Evolutionary conservation across 2,888 invertebrate genomes (phyloP).

Genomic region (Adela reaumurella): DNA sequence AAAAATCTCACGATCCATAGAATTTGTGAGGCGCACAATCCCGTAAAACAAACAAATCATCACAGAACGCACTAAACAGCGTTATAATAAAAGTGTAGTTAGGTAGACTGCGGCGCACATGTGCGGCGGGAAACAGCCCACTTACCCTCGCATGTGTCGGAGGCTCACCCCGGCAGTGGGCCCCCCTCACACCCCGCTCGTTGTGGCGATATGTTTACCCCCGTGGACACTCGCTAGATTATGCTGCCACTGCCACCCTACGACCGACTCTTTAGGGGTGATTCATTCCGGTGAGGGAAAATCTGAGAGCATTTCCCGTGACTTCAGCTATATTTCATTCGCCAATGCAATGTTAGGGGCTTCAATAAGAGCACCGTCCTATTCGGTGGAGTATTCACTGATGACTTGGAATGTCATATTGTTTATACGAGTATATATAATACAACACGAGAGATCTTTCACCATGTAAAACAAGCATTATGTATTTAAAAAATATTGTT

Average conservation of each 20-base stretch:
- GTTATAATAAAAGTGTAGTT: not conserved
- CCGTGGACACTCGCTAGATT: conserved; percentile 48
- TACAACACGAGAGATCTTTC: too few relatives aligned
- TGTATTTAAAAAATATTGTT: too few relatives aligned
- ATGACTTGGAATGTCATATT: too few relatives aligned
- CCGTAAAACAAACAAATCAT: not conserved
- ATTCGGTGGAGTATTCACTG: too few relatives aligned
- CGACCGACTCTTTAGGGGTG: conserved; percentile 52
- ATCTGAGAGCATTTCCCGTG: not conserved
- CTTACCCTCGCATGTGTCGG: conserved; percentile 34
- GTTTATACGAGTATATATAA: too few relatives aligned
- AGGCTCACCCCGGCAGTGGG: conserved; percentile 6
- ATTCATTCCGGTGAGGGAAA: conserved; percentile 29
- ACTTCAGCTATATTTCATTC: not conserved
- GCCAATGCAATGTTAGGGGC: too few relatives aligned
- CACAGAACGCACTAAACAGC: not conserved
- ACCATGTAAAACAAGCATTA: too few relatives aligned
- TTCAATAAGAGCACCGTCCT: too few relatives aligned
- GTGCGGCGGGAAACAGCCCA: conserved; percentile 19
- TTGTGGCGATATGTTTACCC: conserved; percentile 48
- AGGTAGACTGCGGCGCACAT: not conserved
- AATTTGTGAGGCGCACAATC: not conserved
- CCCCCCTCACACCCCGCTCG: conserved; percentile 19
- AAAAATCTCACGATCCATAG: too few relatives aligned
- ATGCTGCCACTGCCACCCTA: conserved; percentile 51